Base-by-base conservation (phyloP, 2,888 invertebrate species). In the Heterodera filipjevi region DNA sequence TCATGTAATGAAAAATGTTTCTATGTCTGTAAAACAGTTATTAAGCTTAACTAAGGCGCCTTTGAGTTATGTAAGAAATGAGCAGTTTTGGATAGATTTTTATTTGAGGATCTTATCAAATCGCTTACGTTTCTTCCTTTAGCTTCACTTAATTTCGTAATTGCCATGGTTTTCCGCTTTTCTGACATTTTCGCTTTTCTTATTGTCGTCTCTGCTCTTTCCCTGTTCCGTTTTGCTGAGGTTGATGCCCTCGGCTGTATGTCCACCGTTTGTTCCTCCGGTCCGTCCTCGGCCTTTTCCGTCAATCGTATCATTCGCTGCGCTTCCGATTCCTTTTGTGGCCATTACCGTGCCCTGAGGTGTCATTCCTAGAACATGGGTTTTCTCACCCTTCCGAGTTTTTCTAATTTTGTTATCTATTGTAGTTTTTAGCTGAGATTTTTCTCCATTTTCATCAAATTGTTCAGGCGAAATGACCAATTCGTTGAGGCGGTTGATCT, bases 401-500 rank as follows among this genome's bases (percentile, higher is more conserved):
- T 66, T 32, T 22, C 12, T 49, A 44, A 44, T 44, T 44, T 3
- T 74, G n/a, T 27, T 16, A 30, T 14, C n/a, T n/a, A n/a, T n/a
- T n/a, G n/a, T n/a, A n/a, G n/a, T n/a, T n/a, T n/a, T n/a, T n/a
- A n/a, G n/a, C n/a, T n/a, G n/a, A n/a, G n/a, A n/a, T n/a, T n/a
- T n/a, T n/a, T n/a, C n/a, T n/a, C n/a, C n/a, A n/a, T 49, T 22
- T 59, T 71, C 14, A 33, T n/a, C 71, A 12, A n/a, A 12, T 75
- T 19, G 30, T 5, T 30, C 53, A 84, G 83, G 49, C 68, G 73
- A 35, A 78, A 85, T 71, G 77, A 84, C 64, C 71, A 72, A 49
- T 76, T 83, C 53, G 73, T 84, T 16, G 81, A 83, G 53, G 84
- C 81, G 16, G 77, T 81, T 12, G 85, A 84, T 39, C 71, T 84